Evolutionary conservation across 2,113 vertebrate species (phyloP), one percentile per base, ranked within the genome.

Genomic region (Hippocampus abdominalis): DNA sequence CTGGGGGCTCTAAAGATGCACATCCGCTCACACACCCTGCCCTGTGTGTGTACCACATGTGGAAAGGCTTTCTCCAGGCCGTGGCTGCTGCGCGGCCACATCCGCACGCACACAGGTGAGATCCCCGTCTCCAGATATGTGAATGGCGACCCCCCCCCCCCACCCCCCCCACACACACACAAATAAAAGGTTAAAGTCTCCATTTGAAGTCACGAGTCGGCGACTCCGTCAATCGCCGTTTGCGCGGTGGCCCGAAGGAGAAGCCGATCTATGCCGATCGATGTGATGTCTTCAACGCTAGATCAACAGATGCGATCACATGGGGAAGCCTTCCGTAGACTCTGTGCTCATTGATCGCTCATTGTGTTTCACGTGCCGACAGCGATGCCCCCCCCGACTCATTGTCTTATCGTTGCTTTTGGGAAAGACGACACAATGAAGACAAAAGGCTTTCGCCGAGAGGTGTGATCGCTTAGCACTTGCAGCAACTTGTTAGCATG

Each of bases 1-100:
- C 85, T 98, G 74, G 95, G 96, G 2, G 95, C 96, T 59, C 94
- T 97, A 79, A 98, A 97, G 93, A 98, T 96, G 95, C 95, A 97
- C 89, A 96, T 98, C 88, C 93, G 95, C 68, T 96, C 94, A 77
- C 95, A 97, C 91, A 96, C 96, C 0, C 91, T 97, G 85, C 95
- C 95, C 66, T 97, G 96, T 0, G 95, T 97, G 68, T 97, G 96
- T 25, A 92, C 92, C 75, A 96, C 94, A 85, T 97, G 95, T 2
- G 96, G 96, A 70, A 98, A 97, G 84, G 95, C 96, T 21, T 97
- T 97, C 90, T 97, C 95, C 84, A 89, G 96, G 73, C 95, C 95
- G 21, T 98, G 96, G 96, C 91, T 98, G 80, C 93, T 98, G 73
- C 95, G 96, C 62, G 96, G 96, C 68, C 96, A 98, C 79, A 96